Evolutionary conservation across 2,888 invertebrate genomes (phyloP).

Genomic region (Barypeithes pellucidus): DNA sequence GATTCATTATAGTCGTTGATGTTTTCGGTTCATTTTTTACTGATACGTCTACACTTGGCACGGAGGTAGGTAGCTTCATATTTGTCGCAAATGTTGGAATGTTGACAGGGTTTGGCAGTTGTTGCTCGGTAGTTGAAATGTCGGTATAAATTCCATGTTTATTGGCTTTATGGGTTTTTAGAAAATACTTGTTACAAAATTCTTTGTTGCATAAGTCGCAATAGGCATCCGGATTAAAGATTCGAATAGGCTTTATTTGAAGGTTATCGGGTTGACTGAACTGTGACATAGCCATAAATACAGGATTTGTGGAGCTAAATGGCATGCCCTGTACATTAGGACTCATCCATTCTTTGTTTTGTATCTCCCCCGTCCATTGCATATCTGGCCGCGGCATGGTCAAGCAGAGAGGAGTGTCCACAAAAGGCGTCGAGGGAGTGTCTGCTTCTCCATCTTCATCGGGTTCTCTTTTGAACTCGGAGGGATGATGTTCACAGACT

Average conservation of each 20-base stretch:
- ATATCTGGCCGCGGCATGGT: slow-evolving; percentile 64
- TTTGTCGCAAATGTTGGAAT: slow-evolving; percentile 66
- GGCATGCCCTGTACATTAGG: slow-evolving; percentile 68
- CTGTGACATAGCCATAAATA: slow-evolving; percentile 69
- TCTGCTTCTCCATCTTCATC: slow-evolving; percentile 61
- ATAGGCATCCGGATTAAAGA: slow-evolving; percentile 97
- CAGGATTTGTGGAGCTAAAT: slow-evolving; percentile 67
- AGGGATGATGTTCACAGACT: slow-evolving; percentile 64
- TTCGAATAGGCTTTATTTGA: slow-evolving; percentile 78
- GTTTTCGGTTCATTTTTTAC: slow-evolving; percentile 64
- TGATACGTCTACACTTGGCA: slow-evolving; percentile 65
- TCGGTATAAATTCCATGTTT: slow-evolving; percentile 92
- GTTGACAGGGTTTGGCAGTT: slow-evolving; percentile 60
- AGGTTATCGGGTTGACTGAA: slow-evolving; percentile 66
- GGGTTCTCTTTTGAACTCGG: slow-evolving; percentile 67
- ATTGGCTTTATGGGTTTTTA: slow-evolving; percentile 98
- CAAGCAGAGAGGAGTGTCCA: slow-evolving; percentile 64
- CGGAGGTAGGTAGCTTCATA: slow-evolving; percentile 62
- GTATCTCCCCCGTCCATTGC: slow-evolving; percentile 68
- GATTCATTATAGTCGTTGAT: slow-evolving; percentile 61
- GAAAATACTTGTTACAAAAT: slow-evolving; percentile 98
- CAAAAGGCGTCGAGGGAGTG: slow-evolving; percentile 56
- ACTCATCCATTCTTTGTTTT: slow-evolving; percentile 68
- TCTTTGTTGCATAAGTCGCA: slow-evolving; percentile 98
- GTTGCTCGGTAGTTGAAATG: slow-evolving; percentile 61